Conservation (phyloP, 1,140 invertebrate species). For the Trachelipus rathkii region DNA sequence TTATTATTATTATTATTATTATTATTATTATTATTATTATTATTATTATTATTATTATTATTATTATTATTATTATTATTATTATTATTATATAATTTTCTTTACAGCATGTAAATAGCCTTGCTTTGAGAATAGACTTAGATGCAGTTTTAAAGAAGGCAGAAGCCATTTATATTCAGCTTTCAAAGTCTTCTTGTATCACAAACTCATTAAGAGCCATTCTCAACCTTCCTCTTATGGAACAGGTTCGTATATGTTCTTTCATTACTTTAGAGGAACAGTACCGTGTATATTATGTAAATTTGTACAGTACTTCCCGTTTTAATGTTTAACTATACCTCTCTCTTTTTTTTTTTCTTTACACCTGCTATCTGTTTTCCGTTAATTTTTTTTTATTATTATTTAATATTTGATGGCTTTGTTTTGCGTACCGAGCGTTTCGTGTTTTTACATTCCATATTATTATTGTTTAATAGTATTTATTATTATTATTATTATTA, state of each 20-base stretch:
- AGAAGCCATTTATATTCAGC: constrained; percentile 81
- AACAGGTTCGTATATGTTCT: not conserved
- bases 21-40: not conserved
- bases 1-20: not conserved
- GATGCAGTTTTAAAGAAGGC: constrained; percentile 73
- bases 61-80: not conserved
- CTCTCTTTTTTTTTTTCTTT: not conserved
- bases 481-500: no score
- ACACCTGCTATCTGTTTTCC: not conserved
- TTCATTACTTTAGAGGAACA: not conserved
- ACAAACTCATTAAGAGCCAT: constrained; percentile 48
- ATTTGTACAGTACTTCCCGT: not conserved
- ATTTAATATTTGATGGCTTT: no score
- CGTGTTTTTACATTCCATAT: no score
- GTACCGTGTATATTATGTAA: not conserved
- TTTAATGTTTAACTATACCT: not conserved
- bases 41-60: not conserved
- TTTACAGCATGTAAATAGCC: constrained; percentile 85
- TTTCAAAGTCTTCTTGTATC: constrained; percentile 62
- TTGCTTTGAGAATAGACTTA: constrained; percentile 77
- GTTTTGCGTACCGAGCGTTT: no score
- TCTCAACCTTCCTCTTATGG: not conserved
- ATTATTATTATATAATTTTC: constrained; percentile 35
- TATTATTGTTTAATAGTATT: no score
- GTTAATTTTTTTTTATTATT: not conserved